Evolutionary conservation across 1,140 invertebrate genomes (phyloP).

Genomic region (Sarcophaga peregrina): DNA sequence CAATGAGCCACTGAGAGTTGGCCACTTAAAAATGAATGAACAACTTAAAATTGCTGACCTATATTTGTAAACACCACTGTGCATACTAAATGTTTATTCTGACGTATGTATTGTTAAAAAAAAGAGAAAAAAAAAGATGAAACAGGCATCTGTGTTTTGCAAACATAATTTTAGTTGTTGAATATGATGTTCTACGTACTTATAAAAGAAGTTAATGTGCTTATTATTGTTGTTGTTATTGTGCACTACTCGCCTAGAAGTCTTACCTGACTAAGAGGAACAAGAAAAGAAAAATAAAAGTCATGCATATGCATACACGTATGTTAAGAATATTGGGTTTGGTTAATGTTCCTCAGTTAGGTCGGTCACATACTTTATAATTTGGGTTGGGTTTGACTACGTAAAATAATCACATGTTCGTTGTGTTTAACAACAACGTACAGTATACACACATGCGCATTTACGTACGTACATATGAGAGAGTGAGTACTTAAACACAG

Average conservation of each 20-base stretch:
- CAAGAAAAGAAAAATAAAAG: too few relatives aligned
- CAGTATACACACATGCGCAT: too few relatives aligned
- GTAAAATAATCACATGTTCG: neutral
- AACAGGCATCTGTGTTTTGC: neutral
- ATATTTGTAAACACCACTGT: too few relatives aligned
- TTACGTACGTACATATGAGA: too few relatives aligned
- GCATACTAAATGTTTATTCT: too few relatives aligned
- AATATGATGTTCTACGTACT: constrained; percentile 5
- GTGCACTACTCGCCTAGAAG: neutral
- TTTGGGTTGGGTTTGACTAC: constrained; percentile 21
- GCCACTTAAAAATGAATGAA: too few relatives aligned
- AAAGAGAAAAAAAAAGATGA: neutral
- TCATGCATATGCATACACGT: too few relatives aligned
- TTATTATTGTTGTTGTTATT: neutral
- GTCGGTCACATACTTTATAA: constrained; percentile 24
- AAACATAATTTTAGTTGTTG: constrained; percentile 16
- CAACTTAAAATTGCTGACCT: too few relatives aligned
- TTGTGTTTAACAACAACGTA: too few relatives aligned
- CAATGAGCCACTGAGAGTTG: too few relatives aligned
- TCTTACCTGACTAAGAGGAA: constrained; percentile 3
- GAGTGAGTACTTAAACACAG: too few relatives aligned
- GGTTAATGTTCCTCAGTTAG: neutral
- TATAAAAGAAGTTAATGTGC: neutral
- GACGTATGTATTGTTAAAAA: neutral
- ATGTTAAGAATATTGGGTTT: neutral